Base-by-base conservation (phyloP, 2,113 vertebrate genomes). In the Petrocephalus microphthalmus region DNA sequence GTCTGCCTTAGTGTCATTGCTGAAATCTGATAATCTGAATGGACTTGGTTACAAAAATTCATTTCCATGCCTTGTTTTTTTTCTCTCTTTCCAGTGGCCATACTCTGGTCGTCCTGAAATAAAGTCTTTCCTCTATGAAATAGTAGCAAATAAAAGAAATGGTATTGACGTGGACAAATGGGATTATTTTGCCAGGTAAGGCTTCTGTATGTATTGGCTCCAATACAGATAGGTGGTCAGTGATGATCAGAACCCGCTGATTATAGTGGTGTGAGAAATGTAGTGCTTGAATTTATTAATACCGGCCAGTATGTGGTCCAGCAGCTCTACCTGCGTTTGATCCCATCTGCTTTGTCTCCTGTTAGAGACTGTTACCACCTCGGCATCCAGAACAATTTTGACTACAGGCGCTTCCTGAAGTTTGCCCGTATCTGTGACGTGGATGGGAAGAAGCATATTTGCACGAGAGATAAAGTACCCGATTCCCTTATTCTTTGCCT, bases 111-210 rank as follows among this genome's bases (percentile, higher is more conserved):
- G 98, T 1, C 82, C 92, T 52, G 90, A 95, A 90, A 95, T 96
- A 82, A 99, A 99, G 88, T 96, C 96, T 84, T 99, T 99, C 94
- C 97, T 99, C 6, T 99, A 99, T 84, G 97, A 99, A 90, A 96
- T 99, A 2, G 98, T 99, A 37, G 96, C 98, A 52, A 99, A 99
- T 93, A 99, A 98, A 91, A 95, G 90, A 89, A 99, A 94, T 10
- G 98, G 98, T 81, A 97, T 99, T 3, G 98, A 99, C 3, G 98
- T 99, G 90, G 98, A 99, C 93, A 99, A 99, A 87, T 99, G 98
- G 97, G 98, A 99, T 93, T 99, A 99, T 91, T 98, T 99, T 94
- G 97, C 98, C 89, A 97, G 98, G 98, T 99, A 92, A 5, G 88
- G 7, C 1, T 85, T 84, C 10, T 6, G 15, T n/a, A 45, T 20